Conservation (phyloP, 2,888 invertebrate genomes). For the Malacosoma neustria region DNA sequence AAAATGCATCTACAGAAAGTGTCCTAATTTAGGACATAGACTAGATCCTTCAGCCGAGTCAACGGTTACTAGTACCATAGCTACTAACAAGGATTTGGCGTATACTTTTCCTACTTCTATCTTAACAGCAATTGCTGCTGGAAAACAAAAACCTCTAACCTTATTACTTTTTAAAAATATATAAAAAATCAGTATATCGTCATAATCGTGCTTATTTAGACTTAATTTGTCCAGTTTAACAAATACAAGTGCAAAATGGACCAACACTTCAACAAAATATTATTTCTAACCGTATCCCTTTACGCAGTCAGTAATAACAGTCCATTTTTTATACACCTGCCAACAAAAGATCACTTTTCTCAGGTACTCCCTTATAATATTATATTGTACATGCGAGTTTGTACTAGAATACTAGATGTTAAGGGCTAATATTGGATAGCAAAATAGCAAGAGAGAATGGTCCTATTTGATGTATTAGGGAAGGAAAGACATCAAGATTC, state of each 20-base stretch:
- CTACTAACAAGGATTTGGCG: too few relatives aligned
- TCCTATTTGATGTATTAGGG: slow-evolving; percentile 22
- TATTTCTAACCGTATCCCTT: slow-evolving; percentile 1
- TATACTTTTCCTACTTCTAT: too few relatives aligned
- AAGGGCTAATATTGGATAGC: slow-evolving; percentile 6
- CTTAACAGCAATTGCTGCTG: too few relatives aligned
- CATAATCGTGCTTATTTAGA: too few relatives aligned
- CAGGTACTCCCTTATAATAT: slow-evolving; percentile 7
- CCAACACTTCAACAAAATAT: slow-evolving; percentile 1
- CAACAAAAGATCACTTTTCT: slow-evolving; percentile 15
- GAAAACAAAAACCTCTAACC: too few relatives aligned
- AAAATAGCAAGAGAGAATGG: slow-evolving; percentile 9
- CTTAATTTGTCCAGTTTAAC: background rate
- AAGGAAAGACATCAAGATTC: slow-evolving; percentile 20
- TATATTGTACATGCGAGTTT: slow-evolving; percentile 4
- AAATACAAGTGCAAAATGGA: background rate
- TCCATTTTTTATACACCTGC: slow-evolving; percentile 25
- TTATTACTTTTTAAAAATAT: too few relatives aligned
- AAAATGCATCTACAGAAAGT: background rate
- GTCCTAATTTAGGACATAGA: too few relatives aligned
- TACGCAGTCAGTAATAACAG: slow-evolving; percentile 12
- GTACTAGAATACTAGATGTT: slow-evolving; percentile 4
- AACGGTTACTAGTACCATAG: too few relatives aligned
- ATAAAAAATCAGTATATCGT: too few relatives aligned
- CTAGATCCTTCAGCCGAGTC: too few relatives aligned